Base-by-base conservation (phyloP, 1,140 invertebrate genomes). In the Papilio dardanus region DNA sequence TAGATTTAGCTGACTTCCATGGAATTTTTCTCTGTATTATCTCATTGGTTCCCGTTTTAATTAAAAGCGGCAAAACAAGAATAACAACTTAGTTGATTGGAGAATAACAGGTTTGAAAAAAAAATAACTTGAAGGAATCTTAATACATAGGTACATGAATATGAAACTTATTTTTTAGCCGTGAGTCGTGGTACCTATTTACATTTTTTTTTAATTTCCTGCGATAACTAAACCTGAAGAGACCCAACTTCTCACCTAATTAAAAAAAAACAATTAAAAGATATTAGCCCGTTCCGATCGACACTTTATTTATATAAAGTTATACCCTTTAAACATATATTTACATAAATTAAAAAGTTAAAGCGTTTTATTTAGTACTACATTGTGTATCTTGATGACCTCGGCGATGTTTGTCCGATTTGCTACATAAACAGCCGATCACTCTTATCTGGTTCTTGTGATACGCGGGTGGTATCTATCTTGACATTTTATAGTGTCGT, bases 391-490 rank as follows among this genome's bases (percentile, higher is more conserved):
- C 21, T 54, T 54, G 50, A 54, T 54, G 50, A 54, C 50, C 50
- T 54, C 21, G 50, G n/a, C 3, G 21, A 54, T 54, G 50, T 54
- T 54, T 54, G 42, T 54, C 21, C 8, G 50, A 54, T 54, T 54
- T 46, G 42, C 92, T 99, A 8, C 50, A 54, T 54, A 54, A 54
- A 54, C 50, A 54, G 24, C 50, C 5, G 50, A 54, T 54, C 50
- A 24, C 7, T 54, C 19, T 54, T 54, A 54, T 54, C 50, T 54
- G 50, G 50, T 54, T 54, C 10, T 54, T 54, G 21, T 54, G 54
- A 62, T 62, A 62, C 54, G 54, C 54, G 24, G 24, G 54, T 62
- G 10, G 54, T 62, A 24, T 24, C 54, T 30, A 62, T 62, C 54
- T 28, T 62, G 54, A 62, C 24, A 62, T 16, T 62, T 62, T 28